Evolutionary conservation across 2,113 vertebrate genomes (phyloP).

Genomic region (Notothenia rossii): DNA sequence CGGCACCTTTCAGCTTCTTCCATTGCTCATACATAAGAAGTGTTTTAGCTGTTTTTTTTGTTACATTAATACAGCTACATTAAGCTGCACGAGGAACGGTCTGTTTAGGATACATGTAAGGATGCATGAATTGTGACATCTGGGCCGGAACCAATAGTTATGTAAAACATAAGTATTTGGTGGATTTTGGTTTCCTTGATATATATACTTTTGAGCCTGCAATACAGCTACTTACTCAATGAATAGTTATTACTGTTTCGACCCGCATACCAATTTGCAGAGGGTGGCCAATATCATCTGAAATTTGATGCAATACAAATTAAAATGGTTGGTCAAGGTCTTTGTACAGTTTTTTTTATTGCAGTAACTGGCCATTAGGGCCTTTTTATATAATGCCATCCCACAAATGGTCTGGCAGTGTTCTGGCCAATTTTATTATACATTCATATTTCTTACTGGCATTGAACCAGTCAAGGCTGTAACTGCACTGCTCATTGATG

Average conservation of each 20-base stretch:
- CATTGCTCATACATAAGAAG: too few relatives aligned
- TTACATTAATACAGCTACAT: too few relatives aligned
- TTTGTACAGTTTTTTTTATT: background rate
- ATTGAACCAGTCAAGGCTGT: background rate
- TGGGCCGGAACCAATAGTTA: too few relatives aligned
- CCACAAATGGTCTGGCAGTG: background rate
- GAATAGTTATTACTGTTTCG: background rate
- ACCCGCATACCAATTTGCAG: background rate
- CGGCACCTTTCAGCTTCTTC: too few relatives aligned
- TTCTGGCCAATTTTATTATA: background rate
- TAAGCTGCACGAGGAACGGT: too few relatives aligned
- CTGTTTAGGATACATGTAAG: too few relatives aligned
- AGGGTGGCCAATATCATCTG: background rate
- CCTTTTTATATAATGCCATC: background rate
- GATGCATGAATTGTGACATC: too few relatives aligned
- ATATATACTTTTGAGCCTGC: too few relatives aligned
- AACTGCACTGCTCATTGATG: background rate
- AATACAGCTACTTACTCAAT: too few relatives aligned
- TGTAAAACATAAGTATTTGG: too few relatives aligned
- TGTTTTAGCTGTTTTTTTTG: too few relatives aligned
- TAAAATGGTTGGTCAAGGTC: background rate
- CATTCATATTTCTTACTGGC: background rate
- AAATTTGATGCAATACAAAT: background rate
- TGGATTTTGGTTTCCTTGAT: too few relatives aligned
- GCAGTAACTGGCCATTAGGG: background rate